Evolutionary conservation across 2,113 vertebrate genomes (phyloP).

Genomic region (Centrocercus urophasianus): DNA sequence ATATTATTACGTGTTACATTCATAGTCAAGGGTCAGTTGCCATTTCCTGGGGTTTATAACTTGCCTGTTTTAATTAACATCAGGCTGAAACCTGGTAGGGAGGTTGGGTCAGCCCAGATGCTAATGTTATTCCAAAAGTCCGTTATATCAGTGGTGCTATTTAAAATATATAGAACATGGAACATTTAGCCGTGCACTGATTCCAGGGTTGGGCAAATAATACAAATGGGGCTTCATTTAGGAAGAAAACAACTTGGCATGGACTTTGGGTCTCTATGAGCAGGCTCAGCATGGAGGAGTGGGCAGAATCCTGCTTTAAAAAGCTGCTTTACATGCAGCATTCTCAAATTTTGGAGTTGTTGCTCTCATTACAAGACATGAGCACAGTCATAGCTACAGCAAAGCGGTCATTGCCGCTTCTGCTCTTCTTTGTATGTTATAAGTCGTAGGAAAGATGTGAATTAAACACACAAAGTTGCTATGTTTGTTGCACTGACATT

Average conservation of each 20-base stretch:
- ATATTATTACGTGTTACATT: slow-evolving; percentile 83
- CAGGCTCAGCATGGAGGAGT: rapidly evolving
- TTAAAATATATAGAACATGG: slow-evolving; percentile 68
- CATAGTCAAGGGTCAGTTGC: slow-evolving; percentile 85
- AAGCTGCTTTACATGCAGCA: rapidly evolving
- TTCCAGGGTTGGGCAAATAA: neutral
- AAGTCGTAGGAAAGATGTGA: neutral
- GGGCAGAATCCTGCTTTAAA: neutral
- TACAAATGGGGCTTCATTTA: neutral
- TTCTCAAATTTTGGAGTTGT: neutral
- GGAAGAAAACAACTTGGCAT: neutral
- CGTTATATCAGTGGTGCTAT: slow-evolving; percentile 76
- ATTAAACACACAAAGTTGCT: neutral
- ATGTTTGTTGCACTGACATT: neutral
- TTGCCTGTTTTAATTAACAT: slow-evolving; percentile 88
- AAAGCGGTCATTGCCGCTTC: neutral
- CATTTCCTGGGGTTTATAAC: slow-evolving; percentile 88
- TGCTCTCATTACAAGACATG: neutral
- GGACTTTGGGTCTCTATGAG: neutral
- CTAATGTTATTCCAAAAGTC: slow-evolving; percentile 83
- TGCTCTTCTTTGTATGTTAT: neutral
- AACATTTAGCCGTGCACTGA: neutral
- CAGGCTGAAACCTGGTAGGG: slow-evolving; percentile 80
- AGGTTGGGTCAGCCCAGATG: slow-evolving; percentile 82
- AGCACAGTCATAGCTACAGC: neutral